Base-by-base conservation (phyloP, 2,113 vertebrate genomes). In the Candoia aspera region DNA sequence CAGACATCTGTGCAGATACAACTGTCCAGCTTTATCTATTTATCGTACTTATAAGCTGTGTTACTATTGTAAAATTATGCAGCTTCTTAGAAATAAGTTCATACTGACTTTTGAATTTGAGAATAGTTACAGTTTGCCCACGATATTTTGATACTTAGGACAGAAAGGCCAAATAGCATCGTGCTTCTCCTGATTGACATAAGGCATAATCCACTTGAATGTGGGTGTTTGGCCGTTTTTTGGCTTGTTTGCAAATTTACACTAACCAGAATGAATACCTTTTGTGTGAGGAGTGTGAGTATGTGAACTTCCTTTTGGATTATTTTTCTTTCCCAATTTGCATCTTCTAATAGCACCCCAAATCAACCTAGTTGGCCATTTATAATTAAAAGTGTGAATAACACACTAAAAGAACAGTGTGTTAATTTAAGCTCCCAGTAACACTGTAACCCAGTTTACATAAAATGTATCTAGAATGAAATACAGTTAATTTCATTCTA, bases 61-160 rank as follows among this genome's bases (percentile, higher is more conserved):
- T 73, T 37, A 37, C 68, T 19, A 37, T 19, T 73, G n/a, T 73
- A 73, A 73, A 15, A 73, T 33, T 73, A 37, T 83, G 87, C 89
- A 53, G 29, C 42, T 84, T 73, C 87, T 95, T 92, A 89, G 64
- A 11, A 87, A 46, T 33, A 92, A 84, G 46, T 83, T 21, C 54
- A 68, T 88, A 87, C 29, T 46, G 86, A 68, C 46, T 68, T 86
- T 91, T 19, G 21, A 11, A 55, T 73, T 37, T 42, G n/a, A 46
- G 57, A 84, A 59, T 23, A 88, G 12, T 92, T 88, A 86, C 64
- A 19, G 0, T 5, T 91, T 89, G 33, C 4, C 23, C 4, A 53
- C 68, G 15, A 53, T 88, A 84, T 88, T n/a, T 49, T 53, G 59
- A 29, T 59, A 8, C 11, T 4, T 59, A 49, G 49, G 5, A 57